Evolutionary conservation across 37 sponge, comb jelly and placozoan species (phyloP).

Genomic region (Beroe forskalii): DNA sequence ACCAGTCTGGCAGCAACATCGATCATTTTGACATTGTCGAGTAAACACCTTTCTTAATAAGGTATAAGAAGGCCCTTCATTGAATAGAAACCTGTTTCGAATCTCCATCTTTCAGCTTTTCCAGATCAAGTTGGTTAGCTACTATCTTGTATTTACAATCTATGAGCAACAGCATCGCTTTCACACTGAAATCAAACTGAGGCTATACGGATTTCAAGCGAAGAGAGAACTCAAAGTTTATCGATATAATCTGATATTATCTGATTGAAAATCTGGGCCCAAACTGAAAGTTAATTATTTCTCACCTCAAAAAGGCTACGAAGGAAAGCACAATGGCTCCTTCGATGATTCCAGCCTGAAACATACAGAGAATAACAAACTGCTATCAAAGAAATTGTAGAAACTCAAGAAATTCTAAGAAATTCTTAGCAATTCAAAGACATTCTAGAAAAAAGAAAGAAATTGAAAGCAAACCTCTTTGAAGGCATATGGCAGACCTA

Average conservation of each 20-base stretch:
- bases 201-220: too few relatives aligned
- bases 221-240: too few relatives aligned
- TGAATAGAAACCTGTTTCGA: slow-evolving; percentile 59
- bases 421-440: not conserved
- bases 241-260: too few relatives aligned
- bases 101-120: slow-evolving; percentile 35
- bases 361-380: not conserved
- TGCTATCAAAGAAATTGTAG: not conserved
- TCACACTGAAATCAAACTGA: slow-evolving; percentile 76
- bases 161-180: slow-evolving; percentile 83
- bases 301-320: slow-evolving; percentile 81
- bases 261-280: too few relatives aligned
- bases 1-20: too few relatives aligned
- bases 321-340: slow-evolving; percentile 76
- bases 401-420: not conserved
- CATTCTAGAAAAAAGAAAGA: not conserved
- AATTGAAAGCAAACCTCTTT: slow-evolving; percentile 74
- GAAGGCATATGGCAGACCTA: slow-evolving; percentile 94
- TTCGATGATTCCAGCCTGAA: slow-evolving; percentile 85
- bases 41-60: too few relatives aligned
- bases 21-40: too few relatives aligned
- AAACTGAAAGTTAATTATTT: too few relatives aligned
- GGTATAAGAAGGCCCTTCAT: too few relatives aligned
- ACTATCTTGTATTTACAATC: slow-evolving; percentile 84
- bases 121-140: slow-evolving; percentile 18